Evolutionary conservation across 2,888 invertebrate species (phyloP), one percentile per base, ranked within the genome.

Genomic region (Argynnis bischoffii): DNA sequence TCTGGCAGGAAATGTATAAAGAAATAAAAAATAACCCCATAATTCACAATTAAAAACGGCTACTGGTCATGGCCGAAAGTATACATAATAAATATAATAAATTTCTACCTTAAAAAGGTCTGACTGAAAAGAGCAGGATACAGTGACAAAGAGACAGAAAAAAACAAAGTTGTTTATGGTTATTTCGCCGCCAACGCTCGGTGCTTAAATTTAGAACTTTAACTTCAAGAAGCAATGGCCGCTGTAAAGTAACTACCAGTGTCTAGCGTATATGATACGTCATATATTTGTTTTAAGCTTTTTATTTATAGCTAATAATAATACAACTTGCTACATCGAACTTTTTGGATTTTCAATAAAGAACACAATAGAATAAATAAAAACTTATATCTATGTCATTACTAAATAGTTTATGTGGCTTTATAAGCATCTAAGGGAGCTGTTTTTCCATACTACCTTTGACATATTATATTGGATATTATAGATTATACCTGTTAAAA

Each of bases 21-120:
- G 47, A 48, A 85, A 83, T 78, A 78, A 77, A 81, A 78, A 74
- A 76, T 81, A 83, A 86, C 83, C 84, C 84, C 92, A 92, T 92
- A 92, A 87, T 88, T 92, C 91, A 92, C 92, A 92, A 92, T 92
- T 91, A 92, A 88, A 90, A 85, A 77, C 87, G 79, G 92, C 92
- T 92, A 92, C 92, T 88, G 92, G 92, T 89, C 89, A 92, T 89
- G 90, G 82, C 86, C 87, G 83, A 90, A 88, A 87, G 87, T 86
- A 86, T 87, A 91, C 85, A 90, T 90, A 88, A 92, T 92, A 92
- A 92, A 92, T 92, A 90, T 90, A 88, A 92, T 92, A 92, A 92
- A 92, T 92, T 87, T 91, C 87, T 89, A 85, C 85, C 83, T 84
- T 92, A 90, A 91, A 92, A 92, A 92, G 92, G 84, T 82, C 79